phyloP scores from a whole-genome alignment of 2,888 invertebrate species.

The Psylliodes chrysocephalus region DNA sequence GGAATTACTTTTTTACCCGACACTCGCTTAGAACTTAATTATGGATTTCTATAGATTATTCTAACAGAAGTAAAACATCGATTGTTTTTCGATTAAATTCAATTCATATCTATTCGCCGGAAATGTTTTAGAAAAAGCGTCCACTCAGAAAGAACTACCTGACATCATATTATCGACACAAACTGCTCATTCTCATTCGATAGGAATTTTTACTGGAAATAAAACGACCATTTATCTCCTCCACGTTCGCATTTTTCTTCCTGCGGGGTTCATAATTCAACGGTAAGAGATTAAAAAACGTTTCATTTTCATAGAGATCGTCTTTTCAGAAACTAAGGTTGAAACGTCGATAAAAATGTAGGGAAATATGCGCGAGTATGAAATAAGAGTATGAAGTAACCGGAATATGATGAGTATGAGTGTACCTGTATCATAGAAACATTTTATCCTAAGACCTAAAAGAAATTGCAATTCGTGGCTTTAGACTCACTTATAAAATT shows the following conservation, averaged over 20 bases:
- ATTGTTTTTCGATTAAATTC: not conserved
- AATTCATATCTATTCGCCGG: not conserved
- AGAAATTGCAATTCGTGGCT: too few species aligned
- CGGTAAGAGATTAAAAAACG: conserved; percentile 9
- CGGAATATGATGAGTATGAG: too few species aligned
- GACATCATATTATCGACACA: not conserved
- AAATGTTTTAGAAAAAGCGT: not conserved
- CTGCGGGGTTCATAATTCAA: not conserved
- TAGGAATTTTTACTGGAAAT: not conserved
- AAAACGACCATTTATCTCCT: conserved; percentile 1
- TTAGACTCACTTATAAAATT: too few species aligned
- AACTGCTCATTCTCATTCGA: conserved; percentile 3
- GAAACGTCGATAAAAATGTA: not conserved
- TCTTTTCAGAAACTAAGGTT: not conserved
- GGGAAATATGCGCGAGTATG: not conserved
- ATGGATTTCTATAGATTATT: too few species aligned
- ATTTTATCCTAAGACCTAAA: too few species aligned
- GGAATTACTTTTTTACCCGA: too few species aligned
- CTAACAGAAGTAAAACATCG: too few species aligned
- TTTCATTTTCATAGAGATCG: conserved; percentile 3
- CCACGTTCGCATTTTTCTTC: not conserved
- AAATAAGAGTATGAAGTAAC: not conserved
- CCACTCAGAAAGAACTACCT: not conserved
- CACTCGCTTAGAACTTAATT: too few species aligned
- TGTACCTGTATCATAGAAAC: too few species aligned